Evolutionary conservation across 2,888 invertebrate genomes (phyloP), one percentile per base, ranked within the genome.

Genomic region (Prosopocoilus inquinatus): DNA sequence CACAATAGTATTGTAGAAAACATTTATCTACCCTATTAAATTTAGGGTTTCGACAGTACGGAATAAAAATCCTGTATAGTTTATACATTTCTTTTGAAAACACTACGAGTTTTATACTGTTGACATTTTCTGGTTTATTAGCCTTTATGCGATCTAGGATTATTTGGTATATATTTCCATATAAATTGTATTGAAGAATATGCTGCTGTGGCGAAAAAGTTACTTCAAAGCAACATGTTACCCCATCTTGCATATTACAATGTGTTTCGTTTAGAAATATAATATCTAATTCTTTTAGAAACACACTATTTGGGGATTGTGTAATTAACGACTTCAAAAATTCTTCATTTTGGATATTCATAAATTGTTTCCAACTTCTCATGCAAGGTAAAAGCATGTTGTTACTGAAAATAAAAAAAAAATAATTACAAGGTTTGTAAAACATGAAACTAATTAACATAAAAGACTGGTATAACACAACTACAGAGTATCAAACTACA

Each of bases 341-440:
- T 16, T 16, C 16, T 16, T 16, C 16, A 16, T 16, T 16, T 16
- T 16, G 16, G 16, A 16, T 16, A 2, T 16, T 16, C 16, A 11
- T 16, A n/a, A 41, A 11, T 41, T 41, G 11, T 41, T 41, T 7
- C 41, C 41, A 41, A 9, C 12, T 12, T 9, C 41, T 41, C 12
- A 41, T 11, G 9, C 41, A 41, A 7, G 41, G 41, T 9, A 41
- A 41, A 7, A 7, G 41, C 41, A 41, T 41, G 41, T 38, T 38
- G 39, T 41, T 41, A 41, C 41, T 41, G 41, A 41, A 41, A 41
- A 11, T 41, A 11, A 11, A 41, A 16, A 16, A 16, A 16, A 41
- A 41, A 9, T 41, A 41, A 41, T 41, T 41, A 41, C 41, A 41
- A 41, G 41, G 41, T 9, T 41, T 41, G 41, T 41, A 41, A 41